A percentile compares a stretch with the other conserved stretches of the same genome.
Evolutionary conservation across 2,888 invertebrate genomes (phyloP).

Genomic region (Sabatieria punctata): DNA sequence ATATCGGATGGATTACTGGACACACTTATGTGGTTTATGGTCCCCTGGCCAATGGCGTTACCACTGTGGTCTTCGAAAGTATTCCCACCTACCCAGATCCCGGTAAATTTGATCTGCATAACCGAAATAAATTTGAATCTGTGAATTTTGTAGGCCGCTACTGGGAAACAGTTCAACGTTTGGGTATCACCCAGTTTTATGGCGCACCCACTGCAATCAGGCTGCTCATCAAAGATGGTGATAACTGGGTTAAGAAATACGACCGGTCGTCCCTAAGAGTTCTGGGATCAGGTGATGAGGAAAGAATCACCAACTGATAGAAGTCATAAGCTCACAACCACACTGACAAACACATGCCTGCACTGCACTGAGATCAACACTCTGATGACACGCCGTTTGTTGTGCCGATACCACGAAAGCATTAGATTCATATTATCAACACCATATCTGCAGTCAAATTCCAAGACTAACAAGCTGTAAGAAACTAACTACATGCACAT

Average conservation of each 20-base stretch:
- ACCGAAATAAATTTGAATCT: neutral
- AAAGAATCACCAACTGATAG: no score
- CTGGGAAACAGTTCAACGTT: conserved; percentile 39
- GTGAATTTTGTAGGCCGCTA: conserved; percentile 39
- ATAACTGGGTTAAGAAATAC: conserved; percentile 57
- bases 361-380: no score
- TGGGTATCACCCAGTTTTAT: conserved; percentile 63
- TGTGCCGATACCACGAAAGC: no score
- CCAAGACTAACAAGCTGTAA: no score
- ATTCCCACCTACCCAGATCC: conserved; percentile 39
- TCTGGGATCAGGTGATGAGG: no score
- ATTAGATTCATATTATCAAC: no score
- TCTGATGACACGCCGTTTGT: no score
- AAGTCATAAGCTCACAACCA: no score
- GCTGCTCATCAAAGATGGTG: conserved; percentile 84
- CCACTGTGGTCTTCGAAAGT: conserved; percentile 39
- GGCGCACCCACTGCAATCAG: conserved; percentile 96
- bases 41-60: conserved; percentile 39
- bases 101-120: neutral
- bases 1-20: conserved; percentile 40
- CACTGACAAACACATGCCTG: no score
- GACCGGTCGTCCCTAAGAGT: conserved; percentile 51
- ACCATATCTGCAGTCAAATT: no score
- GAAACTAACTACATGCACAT: no score
- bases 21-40: conserved; percentile 40